Evolutionary conservation across 2,888 invertebrate genomes (phyloP).

Genomic region (Scaptodrosophila latifasciaeformis): DNA sequence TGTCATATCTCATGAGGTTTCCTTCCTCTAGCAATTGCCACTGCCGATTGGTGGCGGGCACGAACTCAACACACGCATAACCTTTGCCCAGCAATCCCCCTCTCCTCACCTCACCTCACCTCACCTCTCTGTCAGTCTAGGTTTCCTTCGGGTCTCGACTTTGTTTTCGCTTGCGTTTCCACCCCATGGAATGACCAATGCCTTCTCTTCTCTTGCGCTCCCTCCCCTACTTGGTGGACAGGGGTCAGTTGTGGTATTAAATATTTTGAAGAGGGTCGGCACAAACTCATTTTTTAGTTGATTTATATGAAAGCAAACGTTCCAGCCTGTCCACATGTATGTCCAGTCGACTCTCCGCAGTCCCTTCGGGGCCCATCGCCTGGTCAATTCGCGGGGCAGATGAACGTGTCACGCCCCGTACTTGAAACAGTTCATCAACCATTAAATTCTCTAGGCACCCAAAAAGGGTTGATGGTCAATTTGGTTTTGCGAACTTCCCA

Average conservation of each 20-base stretch:
- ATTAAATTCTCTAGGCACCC: too few relatives aligned
- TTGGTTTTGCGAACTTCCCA: not conserved
- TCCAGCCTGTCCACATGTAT: too few relatives aligned
- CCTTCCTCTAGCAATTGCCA: too few relatives aligned
- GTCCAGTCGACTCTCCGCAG: not conserved
- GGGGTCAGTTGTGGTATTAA: constrained; percentile 73
- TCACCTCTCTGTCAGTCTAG: constrained; percentile 1
- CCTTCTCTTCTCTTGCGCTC: constrained; percentile 12
- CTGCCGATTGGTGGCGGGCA: constrained; percentile 57
- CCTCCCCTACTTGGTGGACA: too few relatives aligned
- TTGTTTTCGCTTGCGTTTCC: not conserved
- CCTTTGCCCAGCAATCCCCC: constrained; percentile 52
- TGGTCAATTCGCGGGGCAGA: too few relatives aligned
- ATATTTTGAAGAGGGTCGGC: constrained; percentile 72
- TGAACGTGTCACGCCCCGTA: constrained; percentile 56
- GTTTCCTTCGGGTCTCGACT: not conserved
- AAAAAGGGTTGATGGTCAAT: constrained; percentile 3
- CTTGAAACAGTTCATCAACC: constrained; percentile 33
- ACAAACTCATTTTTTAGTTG: constrained; percentile 48
- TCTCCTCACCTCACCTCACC: too few relatives aligned
- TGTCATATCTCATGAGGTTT: not conserved
- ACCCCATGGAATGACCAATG: not conserved
- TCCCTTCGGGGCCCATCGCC: constrained; percentile 35
- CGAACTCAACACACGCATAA: constrained; percentile 70
- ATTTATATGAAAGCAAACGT: constrained; percentile 48